Evolutionary conservation across 2,113 vertebrate species (phyloP), one percentile per base, ranked within the genome.

Genomic region (Clarias macrocephalus): DNA sequence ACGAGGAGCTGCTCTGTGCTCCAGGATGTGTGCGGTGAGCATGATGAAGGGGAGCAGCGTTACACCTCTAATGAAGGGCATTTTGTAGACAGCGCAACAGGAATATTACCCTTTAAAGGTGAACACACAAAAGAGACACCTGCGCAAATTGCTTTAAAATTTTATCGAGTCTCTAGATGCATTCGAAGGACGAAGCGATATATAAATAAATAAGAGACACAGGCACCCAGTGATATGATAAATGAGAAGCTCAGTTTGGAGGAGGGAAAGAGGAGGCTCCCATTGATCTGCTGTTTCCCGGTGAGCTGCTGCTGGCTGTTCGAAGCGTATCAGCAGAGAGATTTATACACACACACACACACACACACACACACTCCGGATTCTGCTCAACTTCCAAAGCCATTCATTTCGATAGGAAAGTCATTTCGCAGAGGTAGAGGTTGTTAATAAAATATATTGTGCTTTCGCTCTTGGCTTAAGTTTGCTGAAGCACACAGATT

Each of bases 231-330:
- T 68, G 73, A 59, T 87, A 68, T 77, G 81, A 79, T 83, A 66
- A 87, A 87, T 77, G 72, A 54, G 59, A 30, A 56, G 60, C 72
- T 77, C 66, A 18, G 12, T 63, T n/a, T 33, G 66, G 86, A 83
- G 70, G 81, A 83, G 70, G 60, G 70, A 76, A 87, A 63, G 59
- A 87, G 81, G 81, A 79, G 81, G 86, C n/a, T 87, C 48, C 59
- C 72, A 87, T 83, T 83, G 86, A 87, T 87, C 72, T 87, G n/a
- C 70, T 30, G 59, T 83, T 87, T 87, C 59, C 37, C 68, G 48
- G 66, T 68, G 21, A 73, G 57, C 70, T 59, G 60, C 70, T 83
- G 80, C 57, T 76, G 68, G 37, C n/a, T 83, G 79, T 37, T 37
- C 42, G 25, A 19, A 33, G n/a, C 80, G 3, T n/a, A 75, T 75